Evolutionary conservation across 2,113 vertebrate genomes (phyloP).

Genomic region (Leptocoma aspasia): DNA sequence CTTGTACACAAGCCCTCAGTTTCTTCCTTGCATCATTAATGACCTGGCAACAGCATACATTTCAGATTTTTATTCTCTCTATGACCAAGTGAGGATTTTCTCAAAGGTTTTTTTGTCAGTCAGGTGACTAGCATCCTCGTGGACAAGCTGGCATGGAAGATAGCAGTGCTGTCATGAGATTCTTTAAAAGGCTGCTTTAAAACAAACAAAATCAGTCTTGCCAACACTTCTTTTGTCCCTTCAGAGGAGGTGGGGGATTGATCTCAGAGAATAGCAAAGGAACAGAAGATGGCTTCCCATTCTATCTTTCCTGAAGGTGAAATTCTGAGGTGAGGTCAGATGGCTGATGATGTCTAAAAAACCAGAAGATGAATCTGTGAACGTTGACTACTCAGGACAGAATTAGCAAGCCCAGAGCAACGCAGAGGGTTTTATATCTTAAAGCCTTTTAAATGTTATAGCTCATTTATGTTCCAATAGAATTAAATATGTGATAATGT

Average conservation of each 20-base stretch:
- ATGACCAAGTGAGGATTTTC: background rate
- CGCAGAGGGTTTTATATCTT: background rate
- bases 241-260: background rate
- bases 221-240: background rate
- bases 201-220: background rate
- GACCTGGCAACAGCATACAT: background rate
- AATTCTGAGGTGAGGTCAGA: background rate
- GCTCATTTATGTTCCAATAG: background rate
- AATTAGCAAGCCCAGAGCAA: background rate
- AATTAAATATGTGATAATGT: slow-evolving; percentile 36
- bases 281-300: background rate
- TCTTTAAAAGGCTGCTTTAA: background rate
- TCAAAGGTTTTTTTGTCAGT: background rate
- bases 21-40: background rate
- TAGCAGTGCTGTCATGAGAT: background rate
- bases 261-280: background rate
- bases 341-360: background rate
- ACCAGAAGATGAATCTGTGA: background rate
- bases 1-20: background rate
- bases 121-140: background rate
- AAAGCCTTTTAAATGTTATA: slow-evolving; percentile 15
- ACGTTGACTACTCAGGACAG: background rate
- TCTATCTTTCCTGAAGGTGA: background rate
- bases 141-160: background rate
- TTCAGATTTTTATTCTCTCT: background rate